Percentiles rank a stretch among this genome's conserved stretches.
These are phyloP conservation scores for Morpho deidamia DNA, from an alignment of 2,888 invertebrate species.

Conservation along the genomic window DNA sequence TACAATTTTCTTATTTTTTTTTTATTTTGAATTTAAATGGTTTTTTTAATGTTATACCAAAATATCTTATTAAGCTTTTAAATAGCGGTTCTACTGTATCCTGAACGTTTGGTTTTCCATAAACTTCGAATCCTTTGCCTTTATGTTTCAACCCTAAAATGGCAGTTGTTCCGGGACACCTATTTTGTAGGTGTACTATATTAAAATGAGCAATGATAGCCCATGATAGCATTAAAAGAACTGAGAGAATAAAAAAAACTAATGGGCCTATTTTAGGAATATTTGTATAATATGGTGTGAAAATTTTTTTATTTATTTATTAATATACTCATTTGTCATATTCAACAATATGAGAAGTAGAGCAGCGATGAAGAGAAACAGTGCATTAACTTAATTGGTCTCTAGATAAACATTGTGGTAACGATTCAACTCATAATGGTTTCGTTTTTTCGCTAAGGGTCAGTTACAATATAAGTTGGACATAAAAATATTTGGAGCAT, in stretches of 20 bases:
- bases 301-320: too few relatives aligned
- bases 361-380: background rate
- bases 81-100: constrained; percentile 13
- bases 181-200: too few relatives aligned
- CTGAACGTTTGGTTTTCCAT: background rate
- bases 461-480: too few relatives aligned
- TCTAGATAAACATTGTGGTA: background rate
- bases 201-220: too few relatives aligned
- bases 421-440: background rate
- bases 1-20: too few relatives aligned
- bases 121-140: background rate
- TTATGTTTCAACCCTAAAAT: constrained; percentile 1
- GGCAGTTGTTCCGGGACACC: constrained; percentile 1
- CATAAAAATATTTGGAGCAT: too few relatives aligned
- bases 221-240: too few relatives aligned
- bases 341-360: too few relatives aligned
- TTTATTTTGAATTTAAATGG: background rate
- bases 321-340: too few relatives aligned
- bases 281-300: too few relatives aligned
- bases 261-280: too few relatives aligned
- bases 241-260: too few relatives aligned
- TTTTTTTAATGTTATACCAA: background rate
- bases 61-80: constrained; percentile 17
- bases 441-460: background rate
- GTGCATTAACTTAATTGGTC: background rate